phyloP scores from a whole-genome alignment of 2,888 invertebrate genomes.

The Bedellia somnulentella region DNA sequence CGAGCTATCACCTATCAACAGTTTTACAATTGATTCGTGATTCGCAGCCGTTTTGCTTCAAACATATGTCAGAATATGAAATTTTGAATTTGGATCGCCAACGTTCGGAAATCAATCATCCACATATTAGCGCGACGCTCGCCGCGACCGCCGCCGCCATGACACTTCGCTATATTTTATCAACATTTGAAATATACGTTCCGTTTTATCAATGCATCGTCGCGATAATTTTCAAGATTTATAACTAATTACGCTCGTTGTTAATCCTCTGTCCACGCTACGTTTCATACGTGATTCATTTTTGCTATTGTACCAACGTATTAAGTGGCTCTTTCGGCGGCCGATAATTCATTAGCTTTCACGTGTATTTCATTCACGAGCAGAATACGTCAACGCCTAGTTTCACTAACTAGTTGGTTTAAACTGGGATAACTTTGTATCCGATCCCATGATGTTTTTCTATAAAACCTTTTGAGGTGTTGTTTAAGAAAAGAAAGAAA shows the following conservation, averaged over 20 bases:
- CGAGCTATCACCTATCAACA: no score
- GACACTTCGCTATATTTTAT: conserved; percentile 51
- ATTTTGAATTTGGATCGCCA: conserved; percentile 1
- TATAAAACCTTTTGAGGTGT: background rate
- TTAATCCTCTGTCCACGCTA: conserved; percentile 54
- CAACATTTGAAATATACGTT: conserved; percentile 45
- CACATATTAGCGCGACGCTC: conserved; percentile 38
- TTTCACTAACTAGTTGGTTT: no score
- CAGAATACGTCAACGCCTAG: no score
- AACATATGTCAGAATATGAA: no score
- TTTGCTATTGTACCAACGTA: conserved; percentile 1
- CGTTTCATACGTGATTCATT: conserved; percentile 19
- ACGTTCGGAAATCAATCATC: conserved; percentile 43
- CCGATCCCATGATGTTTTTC: background rate
- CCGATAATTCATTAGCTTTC: no score
- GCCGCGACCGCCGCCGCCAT: conserved; percentile 42
- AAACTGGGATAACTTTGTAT: background rate
- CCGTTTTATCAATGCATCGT: conserved; percentile 59
- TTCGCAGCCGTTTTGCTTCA: no score
- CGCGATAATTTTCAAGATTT: conserved; percentile 52
- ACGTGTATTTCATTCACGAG: no score
- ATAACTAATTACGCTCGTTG: conserved; percentile 53
- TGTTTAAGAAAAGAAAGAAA: conserved; percentile 1
- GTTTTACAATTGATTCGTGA: no score
- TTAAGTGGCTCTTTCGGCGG: no score